Conservation (phyloP, 2,797 vertebrate species). For the Propithecus deckenii region DNA sequence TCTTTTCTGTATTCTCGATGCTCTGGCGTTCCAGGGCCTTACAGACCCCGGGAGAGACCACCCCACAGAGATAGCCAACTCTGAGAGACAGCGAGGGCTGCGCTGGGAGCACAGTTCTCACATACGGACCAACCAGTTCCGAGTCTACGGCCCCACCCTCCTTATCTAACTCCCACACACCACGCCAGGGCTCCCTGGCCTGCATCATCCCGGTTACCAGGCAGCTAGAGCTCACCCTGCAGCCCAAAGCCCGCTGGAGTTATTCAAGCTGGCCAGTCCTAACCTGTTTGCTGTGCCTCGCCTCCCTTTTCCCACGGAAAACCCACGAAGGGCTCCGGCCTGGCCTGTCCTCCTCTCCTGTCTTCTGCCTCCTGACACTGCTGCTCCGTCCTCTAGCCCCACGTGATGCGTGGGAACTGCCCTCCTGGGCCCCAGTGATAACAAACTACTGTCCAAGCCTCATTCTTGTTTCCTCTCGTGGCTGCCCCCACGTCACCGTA, state of each 20-base stretch:
- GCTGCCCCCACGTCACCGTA: neutral
- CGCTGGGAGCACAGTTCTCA: neutral
- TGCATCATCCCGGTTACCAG: neutral
- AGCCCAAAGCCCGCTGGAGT: neutral
- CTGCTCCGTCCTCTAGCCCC: neutral
- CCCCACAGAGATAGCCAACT: neutral
- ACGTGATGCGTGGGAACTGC: fast-evolving
- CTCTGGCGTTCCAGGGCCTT: neutral
- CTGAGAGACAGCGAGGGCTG: neutral
- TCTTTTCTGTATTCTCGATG: neutral
- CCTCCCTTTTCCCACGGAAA: neutral
- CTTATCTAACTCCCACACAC: neutral
- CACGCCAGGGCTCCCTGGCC: neutral
- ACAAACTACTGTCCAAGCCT: neutral
- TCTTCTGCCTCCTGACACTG: neutral
- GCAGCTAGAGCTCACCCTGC: neutral
- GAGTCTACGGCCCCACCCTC: neutral
- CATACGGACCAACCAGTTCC: neutral
- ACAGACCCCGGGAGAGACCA: neutral
- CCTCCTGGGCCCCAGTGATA: neutral
- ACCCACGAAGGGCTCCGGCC: neutral
- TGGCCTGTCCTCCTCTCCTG: neutral
- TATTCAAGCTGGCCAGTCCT: neutral
- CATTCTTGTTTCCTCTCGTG: neutral
- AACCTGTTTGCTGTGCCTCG: neutral